Base-by-base conservation (phyloP, 1,140 invertebrate species). In the Sinonovacula constricta region DNA sequence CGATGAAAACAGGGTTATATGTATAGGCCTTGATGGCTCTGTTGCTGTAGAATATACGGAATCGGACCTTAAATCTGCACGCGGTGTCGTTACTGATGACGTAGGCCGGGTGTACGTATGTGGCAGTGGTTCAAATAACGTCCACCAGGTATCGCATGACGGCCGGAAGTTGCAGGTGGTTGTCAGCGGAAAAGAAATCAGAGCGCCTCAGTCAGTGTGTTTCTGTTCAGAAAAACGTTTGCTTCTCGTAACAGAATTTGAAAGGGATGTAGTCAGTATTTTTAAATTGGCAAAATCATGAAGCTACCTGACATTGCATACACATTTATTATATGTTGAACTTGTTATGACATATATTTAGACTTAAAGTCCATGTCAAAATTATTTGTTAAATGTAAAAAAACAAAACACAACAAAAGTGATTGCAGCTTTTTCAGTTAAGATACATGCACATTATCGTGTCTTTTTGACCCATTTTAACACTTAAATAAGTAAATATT, bases 71-170 rank as follows among this genome's bases (percentile, higher is more conserved):
- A 53, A 57, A 30, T 57, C 56, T 30, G 72, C 63, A 0, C 7
- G 72, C n/a, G 72, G 63, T 0, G n/a, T 76, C 2, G n/a, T 63
- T 18, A 49, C 67, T 33, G 72, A 76, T 39, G 62, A 76, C 34
- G 53, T 59, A 36, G 72, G 72, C 7, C 49, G 72, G 5, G 57
- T 54, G 7, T 76, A 67, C 33, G 72, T 76, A 1, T 76, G 72
- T 33, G 72, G 72, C 14, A 76, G 49, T n/a, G 53, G 62, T 59
- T 76, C 72, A 12, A 67, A 65, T 10, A 76, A 76, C 26, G 63
- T 76, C 1, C 72, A 76, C 54, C 62, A 65, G 28, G 62, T 76
- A 14, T 67, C 72, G 4, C 39, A 45, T 28, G 72, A 76, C 54
- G 72, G 72, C 12, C 51, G 36, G 45, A 49, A 57, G 22, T 18